Evolutionary conservation across 30 jellyfish, hydroid and myxozoan genomes (phyloP).

Genomic region (Mastigias papua): DNA sequence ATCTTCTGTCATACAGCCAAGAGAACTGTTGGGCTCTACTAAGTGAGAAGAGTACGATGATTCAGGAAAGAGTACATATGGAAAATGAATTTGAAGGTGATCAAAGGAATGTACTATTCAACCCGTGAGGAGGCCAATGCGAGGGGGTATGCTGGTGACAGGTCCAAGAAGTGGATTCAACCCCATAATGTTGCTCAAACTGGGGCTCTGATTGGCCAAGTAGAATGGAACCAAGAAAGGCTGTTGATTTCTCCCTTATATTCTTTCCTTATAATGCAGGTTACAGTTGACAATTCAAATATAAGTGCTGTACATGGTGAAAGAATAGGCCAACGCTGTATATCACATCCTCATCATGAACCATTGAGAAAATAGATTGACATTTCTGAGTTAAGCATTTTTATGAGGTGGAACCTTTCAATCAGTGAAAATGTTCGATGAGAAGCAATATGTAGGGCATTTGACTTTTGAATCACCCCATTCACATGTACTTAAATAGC

Average conservation of each 20-base stretch:
- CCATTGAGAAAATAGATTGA: slow-evolving; percentile 21
- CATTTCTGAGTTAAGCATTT: neutral
- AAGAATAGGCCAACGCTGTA: slow-evolving; percentile 23
- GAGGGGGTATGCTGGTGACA: slow-evolving; percentile 26
- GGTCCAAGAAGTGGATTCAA: slow-evolving; percentile 4
- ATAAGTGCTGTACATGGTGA: slow-evolving; percentile 30
- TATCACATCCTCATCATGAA: slow-evolving; percentile 30
- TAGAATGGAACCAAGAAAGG: slow-evolving; percentile 20
- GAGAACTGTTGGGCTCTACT: neutral
- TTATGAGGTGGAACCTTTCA: too few relatives aligned
- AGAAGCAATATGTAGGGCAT: too few relatives aligned
- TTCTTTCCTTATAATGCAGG: slow-evolving; percentile 32
- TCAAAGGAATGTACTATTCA: neutral
- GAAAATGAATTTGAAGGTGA: neutral
- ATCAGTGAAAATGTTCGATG: too few relatives aligned
- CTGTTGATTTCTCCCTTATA: slow-evolving; percentile 19
- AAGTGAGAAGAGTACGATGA: neutral
- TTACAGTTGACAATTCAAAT: slow-evolving; percentile 10
- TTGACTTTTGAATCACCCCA: too few relatives aligned
- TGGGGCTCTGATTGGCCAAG: slow-evolving; percentile 24
- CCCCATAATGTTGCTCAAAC: slow-evolving; percentile 23
- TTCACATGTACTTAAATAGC: too few relatives aligned
- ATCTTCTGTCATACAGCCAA: neutral
- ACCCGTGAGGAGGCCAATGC: slow-evolving; percentile 27
- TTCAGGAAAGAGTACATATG: neutral